Base-by-base conservation (phyloP, 2,888 invertebrate genomes). In the Calephelis perditalis region DNA sequence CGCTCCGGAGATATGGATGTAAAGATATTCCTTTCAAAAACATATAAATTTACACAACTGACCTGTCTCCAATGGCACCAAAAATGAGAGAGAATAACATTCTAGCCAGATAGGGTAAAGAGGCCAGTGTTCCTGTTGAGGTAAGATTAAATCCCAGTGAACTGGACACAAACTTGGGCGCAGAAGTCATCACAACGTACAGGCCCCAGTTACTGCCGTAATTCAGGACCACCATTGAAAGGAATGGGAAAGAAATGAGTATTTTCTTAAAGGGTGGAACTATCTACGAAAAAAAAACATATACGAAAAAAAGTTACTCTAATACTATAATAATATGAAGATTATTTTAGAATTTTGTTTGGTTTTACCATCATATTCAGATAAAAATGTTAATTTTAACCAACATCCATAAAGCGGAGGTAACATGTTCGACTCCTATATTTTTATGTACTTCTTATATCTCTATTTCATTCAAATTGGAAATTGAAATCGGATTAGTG, bases 171-270 rank as follows among this genome's bases (percentile, higher is more conserved):
- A 94, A 96, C 72, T 94, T 94, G 1, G 95, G 95, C 11, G 95
- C 95, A 0, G 94, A 94, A 0, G 95, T 95, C 82, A 95, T 92
- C 60, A 94, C 90, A 78, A 96, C 94, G 81, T 94, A 95, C 4
- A 96, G 73, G 0, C 96, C 94, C 93, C 95, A 96, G 70, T 94
- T 90, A 77, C 93, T 95, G 40, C 96, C 96, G 72, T 94, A 95
- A 73, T 96, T 96, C 6, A 95, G 86, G 0, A 94, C 65, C 11
- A 92, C 77, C 72, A 95, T 86, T 0, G 94, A 92, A 81, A 94
- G 88, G 82, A 95, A 95, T 0, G 95, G 95, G 62, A 94, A 72
- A 0, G 95, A 95, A 0, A 92, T 83, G n/a, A 93, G 71, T 52
- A 96, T 93, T 26, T 88, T 82, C 66, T 79, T 85, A 69, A 94